Percentiles rank a stretch among this genome's conserved stretches.
Conservation (phyloP, 2,113 vertebrate genomes). For the Salvelinus alpinus region DNA sequence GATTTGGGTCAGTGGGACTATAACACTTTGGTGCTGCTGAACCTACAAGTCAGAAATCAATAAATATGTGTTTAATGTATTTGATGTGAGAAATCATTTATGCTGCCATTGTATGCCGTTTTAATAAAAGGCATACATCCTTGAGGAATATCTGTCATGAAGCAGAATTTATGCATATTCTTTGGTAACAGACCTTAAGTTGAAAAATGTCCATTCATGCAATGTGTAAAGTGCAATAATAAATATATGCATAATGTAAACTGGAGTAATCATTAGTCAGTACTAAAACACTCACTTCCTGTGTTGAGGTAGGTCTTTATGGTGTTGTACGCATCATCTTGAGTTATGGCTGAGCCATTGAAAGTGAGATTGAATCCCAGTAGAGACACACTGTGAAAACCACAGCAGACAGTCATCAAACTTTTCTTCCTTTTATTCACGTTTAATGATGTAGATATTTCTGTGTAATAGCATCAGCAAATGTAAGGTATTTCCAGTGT, state of each 20-base stretch:
- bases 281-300: conserved; percentile 17
- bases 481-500: neutral
- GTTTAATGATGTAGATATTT: neutral
- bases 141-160: too few species aligned
- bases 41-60: conserved; percentile 11
- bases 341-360: conserved; percentile 15
- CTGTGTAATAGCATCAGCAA: neutral
- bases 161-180: too few species aligned
- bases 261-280: neutral
- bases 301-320: conserved; percentile 38
- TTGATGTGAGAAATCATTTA: too few species aligned
- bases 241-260: too few species aligned
- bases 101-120: too few species aligned
- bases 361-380: conserved; percentile 17
- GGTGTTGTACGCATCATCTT: conserved; percentile 18
- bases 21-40: conserved; percentile 34
- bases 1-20: conserved; percentile 12
- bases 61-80: neutral
- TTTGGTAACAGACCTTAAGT: too few species aligned
- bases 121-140: too few species aligned
- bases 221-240: too few species aligned
- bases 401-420: neutral
- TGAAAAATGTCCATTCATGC: too few species aligned
- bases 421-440: neutral
- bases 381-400: conserved; percentile 24